Evolutionary conservation across 2,888 invertebrate genomes (phyloP), one percentile per base, ranked within the genome.

Genomic region (Zootermopsis nevadensis): DNA sequence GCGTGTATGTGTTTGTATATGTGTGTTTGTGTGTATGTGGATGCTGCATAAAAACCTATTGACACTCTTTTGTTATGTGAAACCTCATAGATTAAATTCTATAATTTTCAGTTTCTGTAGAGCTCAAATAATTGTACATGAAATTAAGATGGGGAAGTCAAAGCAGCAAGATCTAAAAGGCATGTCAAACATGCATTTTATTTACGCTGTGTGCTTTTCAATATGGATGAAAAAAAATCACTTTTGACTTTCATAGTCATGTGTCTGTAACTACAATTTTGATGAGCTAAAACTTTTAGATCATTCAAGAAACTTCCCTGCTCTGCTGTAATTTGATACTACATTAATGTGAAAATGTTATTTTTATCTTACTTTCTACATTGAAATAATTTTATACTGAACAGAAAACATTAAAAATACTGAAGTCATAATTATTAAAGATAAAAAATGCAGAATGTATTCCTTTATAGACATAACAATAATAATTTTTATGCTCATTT

Each of bases 321-420:
- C 12, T 7, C 60, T 27, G 2, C 12, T 60, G 27, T 27, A 60
- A 48, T 48, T 48, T 19, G 19, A 48, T 48, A 48, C 19, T 48
- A 48, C 19, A 19, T 48, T 48, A 1, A 15, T 10, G 10, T 38
- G 10, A 38, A 4, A 38, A 7, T 19, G 19, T 19, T 2, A 48
- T 27, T 10, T n/a, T 60, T 8, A 60, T 27, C 27, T 60, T 60
- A 1, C n/a, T 60, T 60, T 60, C 27, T n/a, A 19, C 27, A 60
- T 27, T 60, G n/a, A 60, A 60, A 27, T 60, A 60, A 60, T 60
- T 60, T 60, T 60, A 60, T 60, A n/a, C 27, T 27, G 60, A 60
- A 27, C n/a, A 60, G 6, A 60, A 55, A 55, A 55, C 7, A 10
- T 60, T 27, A 60, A 7, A 27, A 60, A 27, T 1, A 60, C 60